phyloP scores from a whole-genome alignment of 92 coral and sea anemone species.

The Paragorgia papillata region DNA sequence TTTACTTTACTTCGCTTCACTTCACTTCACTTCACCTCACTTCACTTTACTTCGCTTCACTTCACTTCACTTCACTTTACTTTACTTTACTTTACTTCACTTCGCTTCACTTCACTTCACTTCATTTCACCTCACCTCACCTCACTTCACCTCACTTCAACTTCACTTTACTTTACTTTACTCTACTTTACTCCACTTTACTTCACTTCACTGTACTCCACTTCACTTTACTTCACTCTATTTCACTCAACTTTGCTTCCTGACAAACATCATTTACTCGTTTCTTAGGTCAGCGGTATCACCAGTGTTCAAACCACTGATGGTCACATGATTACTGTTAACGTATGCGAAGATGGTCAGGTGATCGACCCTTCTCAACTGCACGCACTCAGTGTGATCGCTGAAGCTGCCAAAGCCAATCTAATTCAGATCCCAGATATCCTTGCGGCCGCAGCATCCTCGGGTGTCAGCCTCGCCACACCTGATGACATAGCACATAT shows the following conservation, averaged over 20 bases:
- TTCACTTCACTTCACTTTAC: neutral
- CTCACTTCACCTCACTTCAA: neutral
- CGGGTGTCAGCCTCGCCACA: slow-evolving; percentile 22
- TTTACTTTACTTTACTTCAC: neutral
- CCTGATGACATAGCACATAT: slow-evolving; percentile 38
- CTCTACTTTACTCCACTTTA: neutral
- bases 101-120: neutral
- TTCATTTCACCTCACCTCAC: neutral
- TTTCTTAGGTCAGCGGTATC: slow-evolving; percentile 33
- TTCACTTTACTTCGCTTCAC: neutral
- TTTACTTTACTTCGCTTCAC: neutral
- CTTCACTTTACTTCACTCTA: neutral
- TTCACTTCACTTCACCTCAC: neutral
- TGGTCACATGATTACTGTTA: slow-evolving; percentile 30
- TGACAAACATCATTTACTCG: neutral
- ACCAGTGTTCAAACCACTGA: slow-evolving; percentile 37
- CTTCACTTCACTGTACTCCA: neutral
- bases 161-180: neutral
- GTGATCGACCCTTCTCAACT: slow-evolving; percentile 41
- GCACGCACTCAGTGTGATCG: slow-evolving; percentile 41
- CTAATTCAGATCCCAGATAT: slow-evolving; percentile 39
- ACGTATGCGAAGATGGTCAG: slow-evolving; percentile 15
- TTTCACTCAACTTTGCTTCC: neutral
- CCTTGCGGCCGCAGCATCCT: slow-evolving; percentile 34
- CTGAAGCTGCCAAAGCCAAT: slow-evolving; percentile 25